Conservation (phyloP, 1,140 invertebrate genomes). For the Drosophila nannoptera region DNA sequence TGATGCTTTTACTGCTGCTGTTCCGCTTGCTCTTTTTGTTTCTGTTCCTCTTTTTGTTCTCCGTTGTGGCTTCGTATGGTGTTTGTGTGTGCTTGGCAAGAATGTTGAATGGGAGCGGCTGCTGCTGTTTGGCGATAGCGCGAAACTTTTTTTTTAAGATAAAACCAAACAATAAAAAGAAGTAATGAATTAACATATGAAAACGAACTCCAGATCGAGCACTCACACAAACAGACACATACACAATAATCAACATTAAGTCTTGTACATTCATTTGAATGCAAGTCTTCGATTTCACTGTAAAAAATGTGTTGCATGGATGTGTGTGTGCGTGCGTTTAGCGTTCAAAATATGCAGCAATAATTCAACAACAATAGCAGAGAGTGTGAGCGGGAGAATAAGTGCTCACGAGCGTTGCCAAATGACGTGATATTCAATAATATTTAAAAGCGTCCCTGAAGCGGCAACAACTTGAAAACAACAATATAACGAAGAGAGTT, state of each 20-base stretch:
- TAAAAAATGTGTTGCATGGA: slow-evolving; percentile 22
- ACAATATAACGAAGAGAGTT: slow-evolving; percentile 27
- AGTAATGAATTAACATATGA: slow-evolving; percentile 55
- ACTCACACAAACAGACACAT: slow-evolving; percentile 9
- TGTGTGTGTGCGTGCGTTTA: slow-evolving; percentile 23
- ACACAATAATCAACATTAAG: slow-evolving; percentile 30
- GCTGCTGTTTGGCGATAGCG: slow-evolving; percentile 60
- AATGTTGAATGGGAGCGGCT: slow-evolving; percentile 59
- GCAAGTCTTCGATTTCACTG: slow-evolving; percentile 63
- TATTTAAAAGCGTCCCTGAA: slow-evolving; percentile 36
- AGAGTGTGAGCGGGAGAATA: slow-evolving; percentile 11
- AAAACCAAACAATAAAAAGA: slow-evolving; percentile 46
- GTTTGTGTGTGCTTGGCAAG: slow-evolving; percentile 37
- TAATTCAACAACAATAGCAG: slow-evolving; percentile 25
- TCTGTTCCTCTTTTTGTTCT: slow-evolving; percentile 13
- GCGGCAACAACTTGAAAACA: slow-evolving; percentile 39
- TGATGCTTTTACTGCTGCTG: slow-evolving; percentile 10
- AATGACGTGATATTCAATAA: slow-evolving; percentile 68
- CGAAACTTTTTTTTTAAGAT: slow-evolving; percentile 60
- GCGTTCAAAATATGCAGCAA: slow-evolving; percentile 44
- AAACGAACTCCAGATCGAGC: slow-evolving; percentile 25
- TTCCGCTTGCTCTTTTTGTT: background rate
- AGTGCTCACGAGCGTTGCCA: slow-evolving; percentile 25
- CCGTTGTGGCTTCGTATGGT: slow-evolving; percentile 16
- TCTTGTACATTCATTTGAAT: slow-evolving; percentile 37